A percentile compares a stretch with the other conserved stretches of the same genome.
phyloP scores from a whole-genome alignment of 2,888 invertebrate genomes.

The Alviniconcha strummeri region DNA sequence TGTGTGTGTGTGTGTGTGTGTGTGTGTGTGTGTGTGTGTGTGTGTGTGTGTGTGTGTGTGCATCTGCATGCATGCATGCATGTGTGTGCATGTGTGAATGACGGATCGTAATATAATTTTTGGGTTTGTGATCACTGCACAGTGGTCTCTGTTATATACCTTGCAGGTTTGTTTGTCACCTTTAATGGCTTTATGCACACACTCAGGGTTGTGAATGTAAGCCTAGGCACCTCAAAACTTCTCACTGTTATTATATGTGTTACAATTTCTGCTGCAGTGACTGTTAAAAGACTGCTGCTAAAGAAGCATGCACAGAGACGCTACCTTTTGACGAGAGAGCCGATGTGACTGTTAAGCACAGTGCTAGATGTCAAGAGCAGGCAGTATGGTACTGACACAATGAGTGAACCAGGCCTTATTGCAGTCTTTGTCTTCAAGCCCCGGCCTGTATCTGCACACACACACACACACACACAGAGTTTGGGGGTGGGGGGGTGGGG shows the following conservation, averaged over 20 bases:
- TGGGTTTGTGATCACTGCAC: background rate
- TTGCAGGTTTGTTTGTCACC: background rate
- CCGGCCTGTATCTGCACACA: slow-evolving; percentile 79
- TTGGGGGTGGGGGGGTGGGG: background rate
- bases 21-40: no score
- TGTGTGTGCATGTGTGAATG: background rate
- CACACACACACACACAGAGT: slow-evolving; percentile 18
- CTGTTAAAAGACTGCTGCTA: background rate
- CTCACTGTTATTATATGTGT: background rate
- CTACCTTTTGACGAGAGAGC: slow-evolving; percentile 46
- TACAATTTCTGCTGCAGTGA: background rate
- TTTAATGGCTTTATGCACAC: no score
- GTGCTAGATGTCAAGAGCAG: slow-evolving; percentile 75
- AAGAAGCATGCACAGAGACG: background rate
- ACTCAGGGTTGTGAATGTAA: no score
- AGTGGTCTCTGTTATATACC: background rate
- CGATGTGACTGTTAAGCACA: slow-evolving; percentile 58
- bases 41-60: no score
- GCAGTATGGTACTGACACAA: slow-evolving; percentile 76
- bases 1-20: no score
- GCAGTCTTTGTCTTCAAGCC: slow-evolving; percentile 81
- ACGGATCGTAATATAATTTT: background rate
- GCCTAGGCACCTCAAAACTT: background rate
- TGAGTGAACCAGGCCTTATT: slow-evolving; percentile 78
- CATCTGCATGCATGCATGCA: no score